Base-by-base conservation (phyloP, 2,797 vertebrate species). In the Gymnodraco acuticeps region DNA sequence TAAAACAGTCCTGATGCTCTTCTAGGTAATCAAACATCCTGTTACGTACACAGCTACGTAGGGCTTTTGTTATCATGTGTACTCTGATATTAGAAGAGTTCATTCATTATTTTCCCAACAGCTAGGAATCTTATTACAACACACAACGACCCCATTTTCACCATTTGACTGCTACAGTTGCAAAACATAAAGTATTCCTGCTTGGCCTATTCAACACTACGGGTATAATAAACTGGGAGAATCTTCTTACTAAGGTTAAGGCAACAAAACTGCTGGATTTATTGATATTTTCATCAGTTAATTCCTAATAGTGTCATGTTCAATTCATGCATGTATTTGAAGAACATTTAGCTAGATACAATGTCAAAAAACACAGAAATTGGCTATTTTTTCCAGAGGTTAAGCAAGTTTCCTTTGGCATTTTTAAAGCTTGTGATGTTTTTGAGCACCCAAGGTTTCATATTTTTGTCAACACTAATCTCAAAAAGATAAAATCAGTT, bases 141-240 rank as follows among this genome's bases (percentile, higher is more conserved):
- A 83, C 67, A 65, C 67, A 65, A 65, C 55, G 54, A 81, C 61
- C 75, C 56, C 70, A 67, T 86, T 90, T 89, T 76, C 77, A 75
- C 67, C 52, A 4, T 76, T 88, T 88, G 81, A 79, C 65, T 78
- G 87, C 80, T 46, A 64, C 56, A 73, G 79, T 59, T 84, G 83
- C 80, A 80, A 81, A 83, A 84, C 72, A 77, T 84, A 63, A 77
- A 81, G 72, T 71, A 71, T 83, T 77, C 73, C 68, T 47, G 66
- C 59, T 70, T 69, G 88, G 68, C 74, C 86, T 77, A 62, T 89
- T 88, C 88, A 88, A 87, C 84, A 64, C 52, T 17, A 61, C 62
- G 56, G 68, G 72, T 73, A 62, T 59, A 83, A 85, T 85, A 85
- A 81, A 87, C 45, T 53, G 41, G 17, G 59, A 14, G 72, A 76